Percentiles rank a stretch among this genome's conserved stretches.
Evolutionary conservation across 2,888 invertebrate species (phyloP).

Genomic region (Epirrhoe tristata): DNA sequence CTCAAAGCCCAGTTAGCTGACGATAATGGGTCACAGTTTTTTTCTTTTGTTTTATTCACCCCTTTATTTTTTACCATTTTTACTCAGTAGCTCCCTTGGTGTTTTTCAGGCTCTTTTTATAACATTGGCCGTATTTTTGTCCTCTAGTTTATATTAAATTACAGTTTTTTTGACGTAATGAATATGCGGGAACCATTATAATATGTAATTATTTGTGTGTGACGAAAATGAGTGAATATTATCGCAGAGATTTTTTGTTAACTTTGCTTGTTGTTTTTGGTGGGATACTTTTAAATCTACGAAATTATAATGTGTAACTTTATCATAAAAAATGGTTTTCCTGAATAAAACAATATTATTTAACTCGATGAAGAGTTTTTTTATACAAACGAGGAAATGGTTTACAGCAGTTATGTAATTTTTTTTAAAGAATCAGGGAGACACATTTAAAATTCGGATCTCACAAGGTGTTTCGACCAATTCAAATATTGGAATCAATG

Average conservation of each 20-base stretch:
- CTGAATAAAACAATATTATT: too few species aligned
- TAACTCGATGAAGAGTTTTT: too few species aligned
- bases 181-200: slow-evolving; percentile 78
- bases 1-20: slow-evolving; percentile 72
- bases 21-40: slow-evolving; percentile 68
- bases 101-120: slow-evolving; percentile 74
- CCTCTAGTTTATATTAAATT: slow-evolving; percentile 84
- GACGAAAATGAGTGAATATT: slow-evolving; percentile 75
- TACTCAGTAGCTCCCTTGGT: slow-evolving; percentile 63
- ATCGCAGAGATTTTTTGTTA: slow-evolving; percentile 60
- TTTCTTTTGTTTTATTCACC: slow-evolving; percentile 76
- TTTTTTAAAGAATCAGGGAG: background rate
- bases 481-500: slow-evolving; percentile 33
- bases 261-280: slow-evolving; percentile 49
- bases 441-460: slow-evolving; percentile 21
- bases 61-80: slow-evolving; percentile 64
- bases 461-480: slow-evolving; percentile 38
- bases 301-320: background rate
- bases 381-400: too few species aligned
- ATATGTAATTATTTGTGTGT: slow-evolving; percentile 62
- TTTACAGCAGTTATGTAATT: too few species aligned
- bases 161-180: slow-evolving; percentile 80
- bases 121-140: slow-evolving; percentile 80
- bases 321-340: background rate
- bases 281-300: slow-evolving; percentile 24